phyloP scores from a whole-genome alignment of 2,888 invertebrate species.

The Rhingia rostrata region DNA sequence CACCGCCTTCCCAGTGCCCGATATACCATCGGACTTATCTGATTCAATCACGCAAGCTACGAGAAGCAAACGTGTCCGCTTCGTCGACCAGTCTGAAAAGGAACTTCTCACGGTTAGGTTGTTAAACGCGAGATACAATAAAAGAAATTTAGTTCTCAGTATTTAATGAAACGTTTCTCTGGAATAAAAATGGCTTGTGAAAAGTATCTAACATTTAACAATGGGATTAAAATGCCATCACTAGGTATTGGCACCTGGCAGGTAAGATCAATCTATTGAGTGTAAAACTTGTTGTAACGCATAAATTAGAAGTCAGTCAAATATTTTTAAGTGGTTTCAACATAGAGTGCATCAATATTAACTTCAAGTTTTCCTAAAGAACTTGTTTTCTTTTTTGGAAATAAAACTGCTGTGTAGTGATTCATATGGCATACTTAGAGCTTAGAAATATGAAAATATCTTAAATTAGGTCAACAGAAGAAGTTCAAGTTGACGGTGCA shows the following conservation, averaged over 20 bases:
- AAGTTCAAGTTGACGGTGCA: too few species aligned
- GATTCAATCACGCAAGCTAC: background rate
- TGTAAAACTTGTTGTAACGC: background rate
- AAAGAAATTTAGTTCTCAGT: background rate
- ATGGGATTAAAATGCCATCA: conserved; percentile 87
- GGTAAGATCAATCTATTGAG: conserved; percentile 83
- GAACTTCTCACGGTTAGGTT: conserved; percentile 36
- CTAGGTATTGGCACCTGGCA: conserved; percentile 92
- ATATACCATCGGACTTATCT: background rate
- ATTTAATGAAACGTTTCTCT: conserved; percentile 44
- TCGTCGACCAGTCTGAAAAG: conserved; percentile 32
- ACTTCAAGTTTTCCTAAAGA: too few species aligned
- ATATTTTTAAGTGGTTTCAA: too few species aligned
- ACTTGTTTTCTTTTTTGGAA: too few species aligned
- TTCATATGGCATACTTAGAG: too few species aligned
- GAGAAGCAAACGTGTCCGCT: background rate
- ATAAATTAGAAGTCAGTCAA: too few species aligned
- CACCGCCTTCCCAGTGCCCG: background rate
- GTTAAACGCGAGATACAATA: conserved; percentile 7
- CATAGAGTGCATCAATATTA: too few species aligned
- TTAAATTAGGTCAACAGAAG: too few species aligned
- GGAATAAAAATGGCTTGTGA: conserved; percentile 77
- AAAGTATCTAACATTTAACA: conserved; percentile 81
- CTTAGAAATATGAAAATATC: too few species aligned
- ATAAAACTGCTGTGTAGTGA: too few species aligned